A percentile compares a stretch with the other conserved stretches of the same genome.
These are phyloP conservation scores for Scolopax mira DNA, from an alignment of 2,113 vertebrate species.

Conservation along the genomic window DNA sequence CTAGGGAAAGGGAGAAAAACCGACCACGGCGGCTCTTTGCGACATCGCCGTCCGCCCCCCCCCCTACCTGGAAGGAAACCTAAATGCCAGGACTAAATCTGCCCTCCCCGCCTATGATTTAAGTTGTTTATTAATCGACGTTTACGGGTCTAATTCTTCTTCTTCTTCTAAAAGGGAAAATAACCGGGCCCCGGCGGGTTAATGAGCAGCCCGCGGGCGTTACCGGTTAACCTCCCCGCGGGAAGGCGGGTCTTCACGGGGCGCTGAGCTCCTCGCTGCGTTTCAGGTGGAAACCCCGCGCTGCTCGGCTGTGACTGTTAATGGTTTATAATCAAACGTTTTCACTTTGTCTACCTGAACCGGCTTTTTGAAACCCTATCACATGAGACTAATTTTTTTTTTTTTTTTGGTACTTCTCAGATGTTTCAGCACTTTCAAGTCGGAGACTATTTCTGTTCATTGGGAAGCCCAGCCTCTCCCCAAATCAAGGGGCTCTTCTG, in stretches of 20 bases:
- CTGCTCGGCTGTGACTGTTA: slow-evolving; percentile 10
- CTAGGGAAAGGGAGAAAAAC: neutral
- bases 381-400: neutral
- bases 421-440: neutral
- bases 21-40: neutral
- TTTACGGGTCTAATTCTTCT: slow-evolving; percentile 49
- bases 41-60: neutral
- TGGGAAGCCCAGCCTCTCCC: neutral
- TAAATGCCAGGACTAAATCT: neutral
- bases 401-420: neutral
- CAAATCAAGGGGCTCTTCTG: neutral
- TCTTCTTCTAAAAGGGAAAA: slow-evolving; percentile 43
- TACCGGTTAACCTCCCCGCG: slow-evolving; percentile 34
- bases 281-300: neutral
- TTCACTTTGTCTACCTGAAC: slow-evolving; percentile 20
- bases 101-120: neutral
- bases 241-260: slow-evolving; percentile 31
- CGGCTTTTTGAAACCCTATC: neutral
- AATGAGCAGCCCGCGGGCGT: slow-evolving; percentile 64
- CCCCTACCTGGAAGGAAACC: neutral
- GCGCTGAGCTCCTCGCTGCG: neutral
- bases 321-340: slow-evolving; percentile 58
- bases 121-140: slow-evolving; percentile 46
- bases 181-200: slow-evolving; percentile 51
- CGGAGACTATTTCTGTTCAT: neutral